phyloP scores from a whole-genome alignment of 2,113 vertebrate species.

The Hippocampus zosterae region DNA sequence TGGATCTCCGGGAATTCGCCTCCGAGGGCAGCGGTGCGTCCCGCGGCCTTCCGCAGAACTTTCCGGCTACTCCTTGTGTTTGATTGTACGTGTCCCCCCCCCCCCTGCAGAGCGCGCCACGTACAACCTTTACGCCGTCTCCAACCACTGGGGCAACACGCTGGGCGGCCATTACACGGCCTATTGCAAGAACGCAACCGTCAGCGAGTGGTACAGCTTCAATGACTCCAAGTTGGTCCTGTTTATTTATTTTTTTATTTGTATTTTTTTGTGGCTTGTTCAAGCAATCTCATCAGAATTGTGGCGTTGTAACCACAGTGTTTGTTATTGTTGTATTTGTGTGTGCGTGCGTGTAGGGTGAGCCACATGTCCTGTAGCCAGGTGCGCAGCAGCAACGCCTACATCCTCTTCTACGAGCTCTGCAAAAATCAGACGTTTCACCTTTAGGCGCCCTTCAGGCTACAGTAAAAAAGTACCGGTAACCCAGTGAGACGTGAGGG shows the following conservation, averaged over 20 bases:
- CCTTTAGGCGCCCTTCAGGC: constrained; percentile 29
- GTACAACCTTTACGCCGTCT: constrained; percentile 92
- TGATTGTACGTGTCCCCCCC: constrained; percentile 10
- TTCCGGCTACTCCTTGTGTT: neutral
- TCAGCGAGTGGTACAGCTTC: constrained; percentile 90
- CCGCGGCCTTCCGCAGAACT: neutral
- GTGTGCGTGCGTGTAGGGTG: constrained; percentile 69
- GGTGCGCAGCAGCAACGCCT: constrained; percentile 87
- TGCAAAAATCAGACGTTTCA: constrained; percentile 69
- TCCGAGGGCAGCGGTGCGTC: constrained; percentile 83
- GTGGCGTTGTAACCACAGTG: neutral
- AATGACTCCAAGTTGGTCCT: constrained; percentile 85
- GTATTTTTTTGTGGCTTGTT: neutral
- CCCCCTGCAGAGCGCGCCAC: constrained; percentile 75
- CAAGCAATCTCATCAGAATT: neutral
- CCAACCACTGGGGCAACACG: constrained; percentile 93
- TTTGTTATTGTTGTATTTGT: neutral
- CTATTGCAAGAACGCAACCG: constrained; percentile 85
- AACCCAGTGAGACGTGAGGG: neutral
- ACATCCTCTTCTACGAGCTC: constrained; percentile 94
- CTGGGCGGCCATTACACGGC: constrained; percentile 94
- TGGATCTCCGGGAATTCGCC: constrained; percentile 89
- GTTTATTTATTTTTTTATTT: too few relatives aligned
- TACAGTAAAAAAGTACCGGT: neutral
- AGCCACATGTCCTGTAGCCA: constrained; percentile 90